These are phyloP conservation scores for Caligus rogercresseyi DNA, from an alignment of 1,140 invertebrate species.

Conservation along the genomic window DNA sequence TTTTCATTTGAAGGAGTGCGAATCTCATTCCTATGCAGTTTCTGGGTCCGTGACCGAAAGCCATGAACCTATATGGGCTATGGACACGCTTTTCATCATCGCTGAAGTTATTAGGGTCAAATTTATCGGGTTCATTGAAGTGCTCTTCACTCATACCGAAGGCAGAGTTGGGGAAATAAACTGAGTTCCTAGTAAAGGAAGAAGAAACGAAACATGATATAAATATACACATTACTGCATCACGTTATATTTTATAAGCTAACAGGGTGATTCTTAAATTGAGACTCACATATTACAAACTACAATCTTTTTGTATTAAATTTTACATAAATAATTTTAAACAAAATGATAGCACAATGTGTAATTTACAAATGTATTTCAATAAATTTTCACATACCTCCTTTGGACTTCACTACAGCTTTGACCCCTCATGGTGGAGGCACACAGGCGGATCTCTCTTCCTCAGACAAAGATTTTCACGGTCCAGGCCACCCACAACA, in stretches of 20 bases:
- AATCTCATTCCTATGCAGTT: slow-evolving; percentile 43
- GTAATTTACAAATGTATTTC: no score
- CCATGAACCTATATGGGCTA: slow-evolving; percentile 47
- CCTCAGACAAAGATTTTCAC: no score
- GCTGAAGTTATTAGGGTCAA: slow-evolving; percentile 56
- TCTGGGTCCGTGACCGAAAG: slow-evolving; percentile 53
- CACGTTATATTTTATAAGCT: not conserved
- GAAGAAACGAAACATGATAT: not conserved
- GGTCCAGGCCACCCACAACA: no score
- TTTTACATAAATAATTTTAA: not conserved
- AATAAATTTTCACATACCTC: no score
- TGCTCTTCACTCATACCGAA: slow-evolving; percentile 25
- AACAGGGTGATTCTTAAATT: no score
- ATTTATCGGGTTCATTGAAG: slow-evolving; percentile 49
- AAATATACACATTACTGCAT: not conserved
- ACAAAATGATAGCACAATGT: not conserved
- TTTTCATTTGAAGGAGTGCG: slow-evolving; percentile 12
- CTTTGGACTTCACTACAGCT: no score
- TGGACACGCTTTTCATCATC: slow-evolving; percentile 38
- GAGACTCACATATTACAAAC: no score
- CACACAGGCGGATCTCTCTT: no score
- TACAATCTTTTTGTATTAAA: no score
- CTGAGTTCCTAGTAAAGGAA: not conserved
- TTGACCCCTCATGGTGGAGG: no score
- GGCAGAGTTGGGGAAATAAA: not conserved